phyloP scores from a whole-genome alignment of 2,113 vertebrate species.

The Salvelinus alpinus region DNA sequence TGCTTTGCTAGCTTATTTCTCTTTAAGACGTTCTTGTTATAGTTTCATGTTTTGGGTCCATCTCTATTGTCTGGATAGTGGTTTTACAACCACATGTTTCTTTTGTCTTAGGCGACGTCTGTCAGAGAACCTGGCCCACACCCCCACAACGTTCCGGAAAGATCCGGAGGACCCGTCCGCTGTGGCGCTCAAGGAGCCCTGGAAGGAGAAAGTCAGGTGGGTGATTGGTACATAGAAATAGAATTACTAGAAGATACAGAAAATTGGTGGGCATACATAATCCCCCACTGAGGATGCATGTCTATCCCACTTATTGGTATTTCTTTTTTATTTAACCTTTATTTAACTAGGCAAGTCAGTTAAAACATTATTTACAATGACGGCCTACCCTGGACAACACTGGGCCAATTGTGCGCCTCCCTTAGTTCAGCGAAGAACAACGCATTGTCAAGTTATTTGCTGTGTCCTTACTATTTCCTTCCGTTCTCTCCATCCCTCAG shows the following conservation, averaged over 20 bases:
- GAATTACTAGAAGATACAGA: too few species aligned
- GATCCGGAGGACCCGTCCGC: conserved; percentile 95
- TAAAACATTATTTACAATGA: too few species aligned
- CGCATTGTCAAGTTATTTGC: neutral
- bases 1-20: neutral
- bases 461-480: neutral
- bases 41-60: too few species aligned
- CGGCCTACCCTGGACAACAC: too few species aligned
- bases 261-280: too few species aligned
- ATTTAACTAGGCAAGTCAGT: too few species aligned
- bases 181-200: conserved; percentile 93
- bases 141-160: conserved; percentile 85
- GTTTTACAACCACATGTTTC: too few species aligned
- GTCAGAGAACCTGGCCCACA: conserved; percentile 92
- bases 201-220: conserved; percentile 95
- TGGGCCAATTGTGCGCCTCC: too few species aligned
- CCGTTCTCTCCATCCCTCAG: conserved; percentile 57
- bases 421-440: too few species aligned
- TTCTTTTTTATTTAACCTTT: too few species aligned
- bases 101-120: conserved; percentile 79
- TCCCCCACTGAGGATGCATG: neutral
- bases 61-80: too few species aligned
- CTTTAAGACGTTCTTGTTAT: too few species aligned
- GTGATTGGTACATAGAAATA: conserved; percentile 4
- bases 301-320: neutral